phyloP scores from a whole-genome alignment of 2,888 invertebrate species.

The Encarsia formosa region DNA sequence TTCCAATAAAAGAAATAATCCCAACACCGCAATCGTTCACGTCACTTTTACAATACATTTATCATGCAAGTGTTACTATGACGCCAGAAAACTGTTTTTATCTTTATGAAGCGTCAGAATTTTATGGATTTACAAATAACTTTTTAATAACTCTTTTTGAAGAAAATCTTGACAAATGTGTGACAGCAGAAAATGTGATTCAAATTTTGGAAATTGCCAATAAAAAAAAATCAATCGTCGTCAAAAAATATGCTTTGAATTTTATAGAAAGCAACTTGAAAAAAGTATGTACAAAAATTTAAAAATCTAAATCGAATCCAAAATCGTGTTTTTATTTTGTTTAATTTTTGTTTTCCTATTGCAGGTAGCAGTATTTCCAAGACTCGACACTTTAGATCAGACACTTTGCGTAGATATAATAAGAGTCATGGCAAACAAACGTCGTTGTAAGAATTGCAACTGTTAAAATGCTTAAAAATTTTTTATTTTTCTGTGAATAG shows the following conservation, averaged over 20 bases:
- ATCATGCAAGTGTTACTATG: slow-evolving; percentile 91
- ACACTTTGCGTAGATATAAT: slow-evolving; percentile 84
- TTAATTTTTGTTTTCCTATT: slow-evolving; percentile 9
- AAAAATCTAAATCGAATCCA: too few relatives aligned
- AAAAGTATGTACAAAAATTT: slow-evolving; percentile 61
- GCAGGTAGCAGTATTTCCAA: slow-evolving; percentile 77
- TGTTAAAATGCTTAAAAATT: too few relatives aligned
- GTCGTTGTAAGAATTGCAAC: too few relatives aligned
- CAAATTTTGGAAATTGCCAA: slow-evolving; percentile 93
- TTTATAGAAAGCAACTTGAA: slow-evolving; percentile 88
- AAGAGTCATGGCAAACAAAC: slow-evolving; percentile 79
- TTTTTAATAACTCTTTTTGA: slow-evolving; percentile 93
- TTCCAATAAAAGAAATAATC: slow-evolving; percentile 89
- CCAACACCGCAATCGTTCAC: slow-evolving; percentile 89
- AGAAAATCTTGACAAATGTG: slow-evolving; percentile 93
- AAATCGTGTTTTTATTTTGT: not conserved
- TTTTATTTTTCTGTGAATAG: too few relatives aligned
- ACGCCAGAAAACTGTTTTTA: slow-evolving; percentile 94
- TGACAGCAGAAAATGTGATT: slow-evolving; percentile 87
- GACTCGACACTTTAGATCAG: slow-evolving; percentile 71
- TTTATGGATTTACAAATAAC: slow-evolving; percentile 89
- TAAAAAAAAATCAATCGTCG: slow-evolving; percentile 84
- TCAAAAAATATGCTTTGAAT: slow-evolving; percentile 90
- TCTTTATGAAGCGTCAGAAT: slow-evolving; percentile 88
- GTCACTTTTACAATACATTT: slow-evolving; percentile 85